Evolutionary conservation across 2,797 vertebrate species (phyloP), one percentile per base, ranked within the genome.

Genomic region (Onychomys leucogaster): DNA sequence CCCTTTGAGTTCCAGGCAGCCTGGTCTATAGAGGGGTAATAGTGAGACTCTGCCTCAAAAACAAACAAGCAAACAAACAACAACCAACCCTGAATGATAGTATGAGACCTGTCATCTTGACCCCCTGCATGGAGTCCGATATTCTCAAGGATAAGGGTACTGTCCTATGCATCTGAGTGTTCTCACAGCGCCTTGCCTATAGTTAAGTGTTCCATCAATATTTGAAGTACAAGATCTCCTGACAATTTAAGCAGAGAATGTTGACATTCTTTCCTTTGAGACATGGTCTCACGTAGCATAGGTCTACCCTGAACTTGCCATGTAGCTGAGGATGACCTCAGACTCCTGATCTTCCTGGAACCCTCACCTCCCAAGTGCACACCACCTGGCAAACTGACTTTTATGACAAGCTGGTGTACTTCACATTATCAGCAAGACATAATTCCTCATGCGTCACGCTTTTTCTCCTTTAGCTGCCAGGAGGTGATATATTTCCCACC

Each of bases 351-450:
- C 85, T 55, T 88, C 65, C 46, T 84, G 29, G 71, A 75, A 34
- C 57, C 37, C 29, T 27, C 27, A 32, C 12, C 73, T n/a, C 43
- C 32, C 57, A 49, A 77, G n/a, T 13, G 32, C 43, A 19, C 19
- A 29, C 13, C 73, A 61, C 75, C 88, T 90, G 75, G 59, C 59
- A 94, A 90, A 84, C 65, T 92, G 52, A 91, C n/a, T 96, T 96
- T 82, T 80, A 86, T 85, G 78, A 92, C 73, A 92, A 96, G 80
- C 11, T 49, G 55, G 65, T 83, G 46, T 21, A 86, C 49, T 94
- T 94, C 67, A 55, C 71, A 76, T 87, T 71, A 94, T 65, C 89
- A 96, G 23, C 9, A 46, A 61, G 71, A 94, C 29, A 85, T 55
- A 92, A 95, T 52, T 63, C 27, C 32, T 67, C 69, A 41, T 55